These are phyloP conservation scores for Elephantulus edwardii DNA, from an alignment of 2,113 vertebrate species.

Conservation along the genomic window DNA sequence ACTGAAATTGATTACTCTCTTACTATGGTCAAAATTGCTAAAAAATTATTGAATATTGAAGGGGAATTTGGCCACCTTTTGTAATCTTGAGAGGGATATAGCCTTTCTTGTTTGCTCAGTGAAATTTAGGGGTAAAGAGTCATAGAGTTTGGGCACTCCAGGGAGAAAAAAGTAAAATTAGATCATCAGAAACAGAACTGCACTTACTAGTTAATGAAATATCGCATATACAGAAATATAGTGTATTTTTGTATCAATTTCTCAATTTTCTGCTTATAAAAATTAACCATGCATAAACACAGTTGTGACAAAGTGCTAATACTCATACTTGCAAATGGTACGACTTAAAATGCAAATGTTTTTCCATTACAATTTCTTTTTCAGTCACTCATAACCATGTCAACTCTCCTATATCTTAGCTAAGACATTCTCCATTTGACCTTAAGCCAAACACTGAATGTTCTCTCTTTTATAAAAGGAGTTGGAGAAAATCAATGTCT, in stretches of 20 bases:
- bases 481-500: conserved; percentile 52
- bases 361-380: conserved; percentile 69
- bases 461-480: conserved; percentile 50
- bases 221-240: conserved; percentile 25
- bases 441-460: conserved; percentile 52
- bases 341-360: conserved; percentile 57
- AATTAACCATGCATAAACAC: conserved; percentile 20
- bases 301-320: conserved; percentile 59
- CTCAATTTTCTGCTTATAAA: conserved; percentile 50
- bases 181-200: conserved; percentile 12
- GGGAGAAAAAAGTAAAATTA: background rate
- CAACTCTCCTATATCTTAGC: conserved; percentile 45
- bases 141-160: background rate
- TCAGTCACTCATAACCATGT: conserved; percentile 57
- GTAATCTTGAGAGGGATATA: background rate
- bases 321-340: conserved; percentile 51
- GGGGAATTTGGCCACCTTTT: background rate
- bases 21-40: conserved; percentile 13
- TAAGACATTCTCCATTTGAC: conserved; percentile 66
- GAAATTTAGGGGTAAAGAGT: background rate
- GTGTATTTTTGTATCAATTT: conserved; percentile 30
- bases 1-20: too few species aligned
- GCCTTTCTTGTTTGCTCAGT: background rate
- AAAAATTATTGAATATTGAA: conserved; percentile 36
- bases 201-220: conserved; percentile 32